phyloP scores from a whole-genome alignment of 37 sponge, comb jelly and placozoan species.

The Crambe crambe region DNA sequence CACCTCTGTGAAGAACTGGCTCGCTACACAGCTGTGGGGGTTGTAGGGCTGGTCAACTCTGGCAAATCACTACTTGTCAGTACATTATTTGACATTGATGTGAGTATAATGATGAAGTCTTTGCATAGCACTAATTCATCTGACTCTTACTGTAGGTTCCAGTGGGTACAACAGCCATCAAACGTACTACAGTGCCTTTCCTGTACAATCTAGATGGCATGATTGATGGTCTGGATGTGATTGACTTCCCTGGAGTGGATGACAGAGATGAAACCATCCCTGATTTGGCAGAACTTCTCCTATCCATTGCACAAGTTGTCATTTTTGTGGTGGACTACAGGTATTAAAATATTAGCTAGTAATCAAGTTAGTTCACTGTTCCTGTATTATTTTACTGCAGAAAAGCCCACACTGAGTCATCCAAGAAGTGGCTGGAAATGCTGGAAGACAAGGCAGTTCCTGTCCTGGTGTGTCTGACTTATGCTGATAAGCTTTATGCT shows the following conservation, averaged over 20 bases:
- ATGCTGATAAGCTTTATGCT: conserved; percentile 69
- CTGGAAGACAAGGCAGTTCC: conserved; percentile 32
- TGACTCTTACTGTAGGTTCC: too few species aligned
- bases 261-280: conserved; percentile 56
- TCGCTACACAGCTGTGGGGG: conserved; percentile 57
- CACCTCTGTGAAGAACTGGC: conserved; percentile 61
- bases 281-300: conserved; percentile 40
- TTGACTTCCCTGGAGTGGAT: conserved; percentile 81
- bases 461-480: conserved; percentile 61
- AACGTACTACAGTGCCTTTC: conserved; percentile 74
- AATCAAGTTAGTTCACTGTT: neutral
- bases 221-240: conserved; percentile 60
- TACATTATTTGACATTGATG: conserved; percentile 45
- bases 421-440: conserved; percentile 56
- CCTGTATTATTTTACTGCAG: conserved; percentile 17
- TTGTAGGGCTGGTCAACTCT: conserved; percentile 57
- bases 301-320: conserved; percentile 57
- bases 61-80: conserved; percentile 60
- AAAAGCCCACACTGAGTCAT: conserved; percentile 45
- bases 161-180: conserved; percentile 57
- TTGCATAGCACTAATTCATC: too few species aligned
- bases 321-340: conserved; percentile 74
- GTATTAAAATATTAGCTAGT: conserved; percentile 13
- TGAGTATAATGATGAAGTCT: too few species aligned
- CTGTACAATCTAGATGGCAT: conserved; percentile 54